phyloP scores from a whole-genome alignment of 2,888 invertebrate species.

The Drosophila paracracens region DNA sequence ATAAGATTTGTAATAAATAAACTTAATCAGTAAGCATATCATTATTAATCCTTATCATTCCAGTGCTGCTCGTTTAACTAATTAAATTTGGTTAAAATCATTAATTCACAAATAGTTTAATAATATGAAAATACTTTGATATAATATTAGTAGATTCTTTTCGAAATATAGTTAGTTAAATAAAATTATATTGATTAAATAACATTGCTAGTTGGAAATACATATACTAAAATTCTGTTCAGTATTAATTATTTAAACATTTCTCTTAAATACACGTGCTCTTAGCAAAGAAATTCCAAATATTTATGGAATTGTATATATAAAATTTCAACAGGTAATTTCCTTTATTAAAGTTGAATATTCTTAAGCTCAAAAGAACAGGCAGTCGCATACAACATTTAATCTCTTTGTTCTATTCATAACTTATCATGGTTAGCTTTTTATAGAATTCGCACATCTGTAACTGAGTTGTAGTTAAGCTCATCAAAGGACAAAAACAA shows the following conservation, averaged over 20 bases:
- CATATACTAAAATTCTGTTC: neutral
- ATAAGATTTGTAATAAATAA: neutral
- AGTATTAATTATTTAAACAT: neutral
- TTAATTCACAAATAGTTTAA: neutral
- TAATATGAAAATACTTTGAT: neutral
- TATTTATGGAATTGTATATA: neutral
- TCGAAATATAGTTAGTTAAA: neutral
- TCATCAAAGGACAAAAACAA: constrained; percentile 33
- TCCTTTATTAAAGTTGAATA: neutral
- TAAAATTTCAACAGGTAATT: neutral
- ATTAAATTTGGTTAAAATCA: neutral
- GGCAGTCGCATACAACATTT: constrained; percentile 1
- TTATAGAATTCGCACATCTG: constrained; percentile 11
- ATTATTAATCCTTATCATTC: neutral
- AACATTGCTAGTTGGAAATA: neutral
- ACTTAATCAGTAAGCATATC: neutral
- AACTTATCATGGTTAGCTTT: constrained; percentile 32
- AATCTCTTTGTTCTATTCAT: constrained; percentile 1
- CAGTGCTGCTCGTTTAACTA: neutral
- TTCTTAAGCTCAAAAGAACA: neutral
- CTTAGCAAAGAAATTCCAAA: neutral
- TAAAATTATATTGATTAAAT: neutral
- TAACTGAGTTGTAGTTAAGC: constrained; percentile 24
- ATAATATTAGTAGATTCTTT: neutral
- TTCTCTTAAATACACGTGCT: neutral